Conservation (phyloP, 2,797 vertebrate genomes). For the Rhabdomys pumilio region DNA sequence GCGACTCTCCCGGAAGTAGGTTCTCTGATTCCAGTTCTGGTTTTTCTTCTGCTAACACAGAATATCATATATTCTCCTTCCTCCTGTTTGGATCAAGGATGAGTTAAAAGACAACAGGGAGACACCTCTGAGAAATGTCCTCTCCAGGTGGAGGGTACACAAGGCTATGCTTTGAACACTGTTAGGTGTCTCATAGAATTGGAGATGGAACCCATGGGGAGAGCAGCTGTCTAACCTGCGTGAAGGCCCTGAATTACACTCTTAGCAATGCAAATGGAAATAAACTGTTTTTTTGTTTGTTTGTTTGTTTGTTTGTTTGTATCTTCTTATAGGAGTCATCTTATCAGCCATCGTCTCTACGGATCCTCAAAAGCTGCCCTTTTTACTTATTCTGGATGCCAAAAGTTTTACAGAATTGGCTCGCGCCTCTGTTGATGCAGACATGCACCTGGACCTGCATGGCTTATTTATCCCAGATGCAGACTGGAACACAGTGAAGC, state of each 20-base stretch:
- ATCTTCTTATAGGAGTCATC: conserved; percentile 91
- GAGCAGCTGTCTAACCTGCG: background rate
- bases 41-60: conserved; percentile 3
- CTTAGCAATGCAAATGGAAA: background rate
- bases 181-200: background rate
- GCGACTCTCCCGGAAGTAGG: background rate
- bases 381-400: conserved; percentile 94
- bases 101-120: background rate
- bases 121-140: background rate
- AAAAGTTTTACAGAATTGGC: conserved; percentile 94
- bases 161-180: background rate
- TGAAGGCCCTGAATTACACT: background rate
- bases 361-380: conserved; percentile 90
- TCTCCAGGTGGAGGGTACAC: background rate
- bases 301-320: background rate
- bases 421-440: conserved; percentile 90
- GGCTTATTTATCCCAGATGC: conserved; percentile 93
- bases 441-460: conserved; percentile 94
- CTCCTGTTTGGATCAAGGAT: background rate
- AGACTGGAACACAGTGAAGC: background rate
- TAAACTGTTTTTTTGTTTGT: conserved; percentile 6
- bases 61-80: too few relatives aligned
- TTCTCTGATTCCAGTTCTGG: background rate
- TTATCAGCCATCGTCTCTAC: conserved; percentile 90
- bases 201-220: too few relatives aligned